These are phyloP conservation scores for Merluccius polli DNA, from an alignment of 2,797 vertebrate species.

Conservation along the genomic window DNA sequence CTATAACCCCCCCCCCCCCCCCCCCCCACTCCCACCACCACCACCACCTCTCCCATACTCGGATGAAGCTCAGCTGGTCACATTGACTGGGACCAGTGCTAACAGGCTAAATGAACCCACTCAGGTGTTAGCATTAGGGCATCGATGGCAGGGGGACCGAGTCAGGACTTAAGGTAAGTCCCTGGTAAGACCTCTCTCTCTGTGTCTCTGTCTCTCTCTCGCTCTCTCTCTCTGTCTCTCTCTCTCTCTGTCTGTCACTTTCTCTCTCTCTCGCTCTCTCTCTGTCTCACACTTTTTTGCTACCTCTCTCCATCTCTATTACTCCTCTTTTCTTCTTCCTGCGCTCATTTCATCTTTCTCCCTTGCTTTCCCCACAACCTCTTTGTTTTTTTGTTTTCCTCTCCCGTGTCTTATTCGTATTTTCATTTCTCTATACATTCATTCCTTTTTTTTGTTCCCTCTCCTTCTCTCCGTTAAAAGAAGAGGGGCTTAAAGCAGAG, in stretches of 20 bases:
- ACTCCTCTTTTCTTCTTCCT: no score
- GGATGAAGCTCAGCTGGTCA: slow-evolving; percentile 22
- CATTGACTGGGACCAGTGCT: slow-evolving; percentile 50
- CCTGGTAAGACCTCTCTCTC: slow-evolving; percentile 32
- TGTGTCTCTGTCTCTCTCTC: slow-evolving; percentile 10
- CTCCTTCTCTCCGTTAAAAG: background rate
- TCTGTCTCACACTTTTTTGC: background rate
- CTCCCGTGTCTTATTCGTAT: background rate
- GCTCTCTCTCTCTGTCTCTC: slow-evolving; percentile 7
- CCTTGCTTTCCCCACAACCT: slow-evolving; percentile 13
- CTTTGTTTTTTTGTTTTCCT: background rate
- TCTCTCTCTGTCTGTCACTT: no score
- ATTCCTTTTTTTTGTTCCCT: background rate
- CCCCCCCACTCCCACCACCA: slow-evolving; percentile 31
- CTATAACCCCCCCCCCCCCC: background rate
- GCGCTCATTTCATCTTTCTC: slow-evolving; percentile 6
- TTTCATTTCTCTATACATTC: background rate
- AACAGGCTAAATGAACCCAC: slow-evolving; percentile 63
- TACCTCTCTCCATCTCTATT: background rate
- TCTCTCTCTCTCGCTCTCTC: background rate
- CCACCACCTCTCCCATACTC: slow-evolving; percentile 33
- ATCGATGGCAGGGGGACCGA: slow-evolving; percentile 50
- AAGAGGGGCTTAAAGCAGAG: background rate
- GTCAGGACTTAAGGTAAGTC: slow-evolving; percentile 50
- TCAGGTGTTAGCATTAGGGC: slow-evolving; percentile 53